phyloP scores from a whole-genome alignment of 2,797 vertebrate species.

The Pogonophryne albipinna region DNA sequence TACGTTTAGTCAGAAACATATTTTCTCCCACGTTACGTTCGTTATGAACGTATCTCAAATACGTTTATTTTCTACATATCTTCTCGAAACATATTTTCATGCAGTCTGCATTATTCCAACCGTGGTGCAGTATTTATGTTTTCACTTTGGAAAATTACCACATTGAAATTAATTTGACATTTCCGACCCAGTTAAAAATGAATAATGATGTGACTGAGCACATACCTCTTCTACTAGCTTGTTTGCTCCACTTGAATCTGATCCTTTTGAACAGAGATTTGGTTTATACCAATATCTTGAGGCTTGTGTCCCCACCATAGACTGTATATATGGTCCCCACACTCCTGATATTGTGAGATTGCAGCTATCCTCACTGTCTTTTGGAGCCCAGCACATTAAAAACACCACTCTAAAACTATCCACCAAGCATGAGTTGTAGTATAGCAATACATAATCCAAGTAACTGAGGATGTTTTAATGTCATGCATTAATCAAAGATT shows the following conservation, averaged over 20 bases:
- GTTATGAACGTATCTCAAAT: too few relatives aligned
- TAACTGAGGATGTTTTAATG: too few relatives aligned
- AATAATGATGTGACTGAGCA: background rate
- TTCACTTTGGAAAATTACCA: too few relatives aligned
- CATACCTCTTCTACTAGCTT: too few relatives aligned
- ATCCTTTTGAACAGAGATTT: background rate
- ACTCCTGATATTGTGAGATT: background rate
- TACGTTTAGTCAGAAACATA: too few relatives aligned
- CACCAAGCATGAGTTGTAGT: background rate
- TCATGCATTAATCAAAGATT: background rate
- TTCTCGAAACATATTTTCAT: too few relatives aligned
- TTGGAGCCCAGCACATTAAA: background rate
- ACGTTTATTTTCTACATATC: too few relatives aligned
- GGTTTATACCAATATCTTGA: background rate
- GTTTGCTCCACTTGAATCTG: background rate
- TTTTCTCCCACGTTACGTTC: too few relatives aligned
- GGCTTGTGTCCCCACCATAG: background rate
- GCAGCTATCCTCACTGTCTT: too few relatives aligned
- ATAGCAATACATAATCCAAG: background rate
- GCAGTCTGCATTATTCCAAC: background rate
- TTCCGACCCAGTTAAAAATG: background rate
- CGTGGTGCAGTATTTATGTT: background rate
- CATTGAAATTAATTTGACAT: background rate
- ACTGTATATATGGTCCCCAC: too few relatives aligned
- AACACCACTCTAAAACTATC: background rate